A percentile compares a stretch with the other conserved stretches of the same genome.
Evolutionary conservation across 2,888 invertebrate genomes (phyloP).

Genomic region (Mimachlamys varia): DNA sequence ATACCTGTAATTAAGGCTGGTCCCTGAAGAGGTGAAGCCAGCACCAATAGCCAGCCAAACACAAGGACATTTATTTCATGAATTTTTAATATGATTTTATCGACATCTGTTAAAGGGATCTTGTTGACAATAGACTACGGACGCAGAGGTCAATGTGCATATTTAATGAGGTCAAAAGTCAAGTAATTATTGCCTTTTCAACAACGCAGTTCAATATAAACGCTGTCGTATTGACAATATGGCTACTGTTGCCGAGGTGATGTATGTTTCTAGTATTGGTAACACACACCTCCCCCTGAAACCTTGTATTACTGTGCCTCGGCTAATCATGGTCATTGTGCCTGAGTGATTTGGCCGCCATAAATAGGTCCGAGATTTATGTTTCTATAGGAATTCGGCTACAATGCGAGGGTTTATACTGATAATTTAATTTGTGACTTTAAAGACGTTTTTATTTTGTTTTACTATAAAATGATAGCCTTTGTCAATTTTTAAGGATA

Average conservation of each 20-base stretch:
- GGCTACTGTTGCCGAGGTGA: background rate
- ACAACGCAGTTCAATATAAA: background rate
- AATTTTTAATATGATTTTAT: slow-evolving; percentile 36
- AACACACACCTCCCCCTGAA: background rate
- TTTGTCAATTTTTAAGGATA: too few relatives aligned
- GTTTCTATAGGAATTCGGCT: too few relatives aligned
- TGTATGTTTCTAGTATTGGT: background rate
- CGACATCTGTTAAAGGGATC: background rate
- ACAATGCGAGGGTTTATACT: background rate
- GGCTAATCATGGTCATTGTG: background rate
- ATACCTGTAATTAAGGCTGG: background rate
- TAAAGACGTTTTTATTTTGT: too few relatives aligned
- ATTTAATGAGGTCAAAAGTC: slow-evolving; percentile 29
- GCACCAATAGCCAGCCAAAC: background rate
- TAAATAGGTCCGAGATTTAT: background rate
- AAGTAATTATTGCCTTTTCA: slow-evolving; percentile 25
- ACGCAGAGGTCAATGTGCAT: background rate
- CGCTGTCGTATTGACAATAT: background rate
- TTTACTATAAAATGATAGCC: too few relatives aligned
- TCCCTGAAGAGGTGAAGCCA: background rate
- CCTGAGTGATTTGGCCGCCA: background rate
- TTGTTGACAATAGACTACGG: background rate
- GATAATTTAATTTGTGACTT: background rate
- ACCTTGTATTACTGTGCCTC: background rate
- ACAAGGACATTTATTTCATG: background rate